Conservation (phyloP, 2,113 vertebrate species). For the Nanorana parkeri region DNA sequence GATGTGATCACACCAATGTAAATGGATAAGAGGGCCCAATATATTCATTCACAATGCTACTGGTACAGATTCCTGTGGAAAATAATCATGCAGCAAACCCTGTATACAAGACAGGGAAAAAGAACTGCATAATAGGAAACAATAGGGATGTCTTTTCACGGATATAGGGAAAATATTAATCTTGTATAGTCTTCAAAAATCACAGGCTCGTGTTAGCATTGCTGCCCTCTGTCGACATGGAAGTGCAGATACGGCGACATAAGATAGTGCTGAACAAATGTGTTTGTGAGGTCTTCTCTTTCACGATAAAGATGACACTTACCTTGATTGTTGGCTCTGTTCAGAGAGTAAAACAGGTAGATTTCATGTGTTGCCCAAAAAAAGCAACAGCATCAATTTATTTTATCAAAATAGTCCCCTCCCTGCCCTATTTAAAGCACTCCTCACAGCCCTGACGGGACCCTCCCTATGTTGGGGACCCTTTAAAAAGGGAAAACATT, state of each 20-base stretch:
- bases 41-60: no score
- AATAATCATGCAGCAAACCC: no score
- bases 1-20: neutral
- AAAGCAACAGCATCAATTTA: constrained; percentile 46
- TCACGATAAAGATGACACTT: constrained; percentile 32
- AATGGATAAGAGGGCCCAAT: neutral
- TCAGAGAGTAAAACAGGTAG: constrained; percentile 51
- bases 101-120: no score
- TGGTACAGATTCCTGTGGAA: no score
- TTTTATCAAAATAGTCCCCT: constrained; percentile 42
- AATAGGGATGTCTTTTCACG: no score
- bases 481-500: neutral
- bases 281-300: neutral
- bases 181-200: neutral
- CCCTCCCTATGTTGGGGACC: constrained; percentile 5
- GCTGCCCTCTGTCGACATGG: neutral
- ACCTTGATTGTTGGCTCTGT: constrained; percentile 40
- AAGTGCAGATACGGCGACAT: neutral
- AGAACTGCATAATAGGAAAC: no score
- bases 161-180: neutral
- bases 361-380: constrained; percentile 39
- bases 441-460: constrained; percentile 12
- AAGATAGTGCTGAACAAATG: neutral
- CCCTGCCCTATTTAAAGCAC: neutral
- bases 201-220: neutral